phyloP scores from a whole-genome alignment of 2,888 invertebrate species.

The Ctena decussata region DNA sequence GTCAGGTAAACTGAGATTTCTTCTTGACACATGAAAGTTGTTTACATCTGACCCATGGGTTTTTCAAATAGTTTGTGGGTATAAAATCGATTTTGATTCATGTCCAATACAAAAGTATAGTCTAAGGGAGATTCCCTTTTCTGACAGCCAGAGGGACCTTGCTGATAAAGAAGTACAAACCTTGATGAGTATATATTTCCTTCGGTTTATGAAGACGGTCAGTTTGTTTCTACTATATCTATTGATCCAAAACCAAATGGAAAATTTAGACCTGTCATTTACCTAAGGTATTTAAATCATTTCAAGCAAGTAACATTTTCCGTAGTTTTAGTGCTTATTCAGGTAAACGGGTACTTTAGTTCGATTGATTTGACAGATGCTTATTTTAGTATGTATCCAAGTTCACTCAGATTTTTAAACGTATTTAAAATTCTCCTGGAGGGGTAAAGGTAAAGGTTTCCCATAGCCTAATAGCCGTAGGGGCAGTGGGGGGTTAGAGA shows the following conservation, averaged over 20 bases:
- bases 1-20: background rate
- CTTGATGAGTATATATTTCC: background rate
- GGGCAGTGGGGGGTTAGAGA: no score
- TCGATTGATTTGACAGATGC: background rate
- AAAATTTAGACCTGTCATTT: background rate
- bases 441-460: no score
- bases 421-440: background rate
- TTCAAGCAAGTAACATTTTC: background rate
- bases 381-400: background rate
- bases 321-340: background rate
- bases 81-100: background rate
- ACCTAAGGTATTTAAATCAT: background rate
- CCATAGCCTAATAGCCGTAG: no score
- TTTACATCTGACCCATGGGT: background rate
- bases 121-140: background rate
- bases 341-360: background rate
- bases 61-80: background rate
- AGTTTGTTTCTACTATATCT: background rate
- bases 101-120: background rate
- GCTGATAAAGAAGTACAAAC: background rate
- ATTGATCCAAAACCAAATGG: background rate
- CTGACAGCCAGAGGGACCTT: background rate
- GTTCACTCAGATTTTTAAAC: background rate
- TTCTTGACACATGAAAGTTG: background rate
- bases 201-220: background rate